Evolutionary conservation across 2,888 invertebrate species (phyloP).

Genomic region (Oxyteleia sp.): DNA sequence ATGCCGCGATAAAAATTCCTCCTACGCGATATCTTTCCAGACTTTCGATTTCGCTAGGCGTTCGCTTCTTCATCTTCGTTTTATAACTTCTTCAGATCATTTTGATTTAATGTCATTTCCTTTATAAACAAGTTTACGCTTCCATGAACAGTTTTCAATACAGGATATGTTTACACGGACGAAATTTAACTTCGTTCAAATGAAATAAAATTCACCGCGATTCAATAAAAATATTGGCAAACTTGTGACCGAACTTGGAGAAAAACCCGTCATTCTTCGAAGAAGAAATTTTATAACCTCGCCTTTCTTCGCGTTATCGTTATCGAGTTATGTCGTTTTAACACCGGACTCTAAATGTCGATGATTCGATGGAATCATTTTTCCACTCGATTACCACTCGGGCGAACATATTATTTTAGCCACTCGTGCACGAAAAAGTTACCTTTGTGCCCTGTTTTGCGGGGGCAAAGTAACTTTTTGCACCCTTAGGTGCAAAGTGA

Average conservation of each 20-base stretch:
- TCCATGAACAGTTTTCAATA: slow-evolving; percentile 39
- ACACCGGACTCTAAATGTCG: not conserved
- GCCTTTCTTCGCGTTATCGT: not conserved
- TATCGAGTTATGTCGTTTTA: not conserved
- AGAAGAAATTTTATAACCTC: not conserved
- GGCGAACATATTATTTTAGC: too few species aligned
- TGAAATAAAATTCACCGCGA: slow-evolving; percentile 23
- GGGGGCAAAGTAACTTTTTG: too few species aligned
- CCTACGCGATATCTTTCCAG: slow-evolving; percentile 16
- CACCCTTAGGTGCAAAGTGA: too few species aligned
- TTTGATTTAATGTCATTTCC: slow-evolving; percentile 52
- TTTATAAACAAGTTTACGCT: slow-evolving; percentile 29
- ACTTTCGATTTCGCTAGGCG: slow-evolving; percentile 4
- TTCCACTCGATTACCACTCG: too few species aligned
- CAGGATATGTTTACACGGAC: slow-evolving; percentile 19
- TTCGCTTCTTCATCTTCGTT: slow-evolving; percentile 17
- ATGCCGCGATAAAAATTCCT: slow-evolving; percentile 4
- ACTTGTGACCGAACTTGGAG: not conserved
- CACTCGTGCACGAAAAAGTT: too few species aligned
- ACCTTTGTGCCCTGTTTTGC: too few species aligned
- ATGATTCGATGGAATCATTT: too few species aligned
- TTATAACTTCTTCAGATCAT: slow-evolving; percentile 34
- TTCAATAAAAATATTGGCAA: slow-evolving; percentile 14
- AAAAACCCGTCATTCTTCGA: not conserved
- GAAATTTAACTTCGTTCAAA: slow-evolving; percentile 33